phyloP scores from a whole-genome alignment of 2,797 vertebrate genomes.

The Mus spretus region DNA sequence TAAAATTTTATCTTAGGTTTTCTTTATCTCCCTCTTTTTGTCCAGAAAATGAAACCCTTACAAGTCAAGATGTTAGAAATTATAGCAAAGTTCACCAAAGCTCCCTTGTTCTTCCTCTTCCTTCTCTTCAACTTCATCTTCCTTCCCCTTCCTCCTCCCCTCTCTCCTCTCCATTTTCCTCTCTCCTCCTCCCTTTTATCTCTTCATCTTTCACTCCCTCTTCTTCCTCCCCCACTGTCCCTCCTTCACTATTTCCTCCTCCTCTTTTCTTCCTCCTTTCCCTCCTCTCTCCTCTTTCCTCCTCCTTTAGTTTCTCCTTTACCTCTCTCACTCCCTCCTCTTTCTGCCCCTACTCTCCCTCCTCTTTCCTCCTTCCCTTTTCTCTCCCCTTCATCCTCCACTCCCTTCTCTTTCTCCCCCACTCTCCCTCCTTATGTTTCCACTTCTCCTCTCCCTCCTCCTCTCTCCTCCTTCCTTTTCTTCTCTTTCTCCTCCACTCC shows the following conservation, averaged over 20 bases:
- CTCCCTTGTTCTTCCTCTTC: too few species aligned
- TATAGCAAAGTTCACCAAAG: background rate
- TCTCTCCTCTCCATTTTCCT: too few species aligned
- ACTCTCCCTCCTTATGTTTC: background rate
- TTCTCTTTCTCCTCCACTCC: background rate
- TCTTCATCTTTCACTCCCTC: too few species aligned
- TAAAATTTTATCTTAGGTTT: background rate
- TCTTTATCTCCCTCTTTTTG: background rate
- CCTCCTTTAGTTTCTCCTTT: too few species aligned
- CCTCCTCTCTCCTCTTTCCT: background rate
- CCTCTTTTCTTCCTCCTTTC: fast-evolving
- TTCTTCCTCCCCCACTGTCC: background rate
- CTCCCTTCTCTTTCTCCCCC: too few species aligned
- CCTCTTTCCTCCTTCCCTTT: too few species aligned
- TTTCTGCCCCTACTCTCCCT: background rate
- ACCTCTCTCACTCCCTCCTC: too few species aligned
- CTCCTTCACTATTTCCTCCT: background rate
- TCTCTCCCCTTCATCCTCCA: background rate
- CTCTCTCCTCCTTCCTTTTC: background rate
- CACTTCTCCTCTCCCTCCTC: fast-evolving
- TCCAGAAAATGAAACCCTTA: background rate
- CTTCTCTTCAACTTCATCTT: background rate
- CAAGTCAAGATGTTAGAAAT: too few species aligned
- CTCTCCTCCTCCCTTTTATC: fast-evolving
- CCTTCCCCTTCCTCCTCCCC: too few species aligned